These are phyloP conservation scores for Dicycla oo DNA, from an alignment of 2,888 invertebrate genomes.

Conservation along the genomic window DNA sequence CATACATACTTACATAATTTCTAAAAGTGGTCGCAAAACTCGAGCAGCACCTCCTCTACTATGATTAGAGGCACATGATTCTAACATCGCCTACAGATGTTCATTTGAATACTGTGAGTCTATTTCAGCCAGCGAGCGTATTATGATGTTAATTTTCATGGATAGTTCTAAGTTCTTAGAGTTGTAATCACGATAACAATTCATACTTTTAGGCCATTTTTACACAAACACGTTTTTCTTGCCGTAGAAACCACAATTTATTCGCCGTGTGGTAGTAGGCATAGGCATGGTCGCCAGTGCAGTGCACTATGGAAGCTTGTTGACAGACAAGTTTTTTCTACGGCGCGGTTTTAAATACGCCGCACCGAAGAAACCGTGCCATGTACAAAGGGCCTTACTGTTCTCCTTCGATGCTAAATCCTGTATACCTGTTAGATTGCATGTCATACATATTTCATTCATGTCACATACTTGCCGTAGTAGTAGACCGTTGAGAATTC, in stretches of 20 bases:
- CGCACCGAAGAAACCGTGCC: not conserved
- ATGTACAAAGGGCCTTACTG: constrained; percentile 2
- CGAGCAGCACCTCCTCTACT: no score
- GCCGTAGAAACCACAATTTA: not conserved
- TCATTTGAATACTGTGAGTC: not conserved
- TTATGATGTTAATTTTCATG: not conserved
- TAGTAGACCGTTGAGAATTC: constrained; percentile 29
- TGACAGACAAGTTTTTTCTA: not conserved
- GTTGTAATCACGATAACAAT: not conserved
- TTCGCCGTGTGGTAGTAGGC: no score
- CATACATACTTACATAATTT: no score
- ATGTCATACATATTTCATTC: constrained; percentile 40
- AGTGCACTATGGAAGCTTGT: not conserved
- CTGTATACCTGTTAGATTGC: constrained; percentile 18
- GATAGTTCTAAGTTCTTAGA: not conserved
- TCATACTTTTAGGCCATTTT: not conserved
- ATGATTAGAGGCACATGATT: constrained; percentile 12
- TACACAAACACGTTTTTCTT: not conserved
- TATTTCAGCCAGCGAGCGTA: constrained; percentile 5
- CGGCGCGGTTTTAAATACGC: not conserved
- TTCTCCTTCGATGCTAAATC: constrained; percentile 2
- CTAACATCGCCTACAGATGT: constrained; percentile 13
- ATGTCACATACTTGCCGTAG: constrained; percentile 39
- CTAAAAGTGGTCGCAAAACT: no score
- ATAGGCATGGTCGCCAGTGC: not conserved